These are phyloP conservation scores for Cheirogaleus medius DNA, from an alignment of 2,113 vertebrate genomes.

Conservation along the genomic window DNA sequence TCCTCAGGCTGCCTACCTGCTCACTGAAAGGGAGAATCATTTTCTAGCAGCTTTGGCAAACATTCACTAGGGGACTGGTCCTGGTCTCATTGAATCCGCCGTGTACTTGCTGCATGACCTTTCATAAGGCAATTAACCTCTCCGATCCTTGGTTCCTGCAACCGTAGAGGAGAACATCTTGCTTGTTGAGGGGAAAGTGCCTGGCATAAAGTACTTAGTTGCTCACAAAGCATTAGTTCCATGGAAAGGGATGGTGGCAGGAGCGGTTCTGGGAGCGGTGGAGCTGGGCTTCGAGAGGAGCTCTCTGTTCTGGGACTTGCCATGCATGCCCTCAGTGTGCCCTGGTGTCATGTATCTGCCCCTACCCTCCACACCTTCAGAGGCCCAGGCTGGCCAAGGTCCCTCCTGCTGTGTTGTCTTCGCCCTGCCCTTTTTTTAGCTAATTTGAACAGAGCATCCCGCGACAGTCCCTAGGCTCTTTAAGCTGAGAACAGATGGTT, in stretches of 20 bases:
- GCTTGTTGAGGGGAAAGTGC: not conserved
- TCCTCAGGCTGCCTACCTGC: not conserved
- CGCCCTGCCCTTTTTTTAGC: constrained; percentile 24
- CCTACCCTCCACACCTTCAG: not conserved
- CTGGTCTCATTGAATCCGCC: constrained; percentile 17
- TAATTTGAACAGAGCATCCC: constrained; percentile 63
- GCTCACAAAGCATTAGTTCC: not conserved
- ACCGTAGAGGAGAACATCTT: not conserved
- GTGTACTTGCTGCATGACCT: not conserved
- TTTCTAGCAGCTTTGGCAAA: constrained; percentile 30
- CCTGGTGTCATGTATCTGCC: not conserved
- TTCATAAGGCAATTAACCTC: not conserved
- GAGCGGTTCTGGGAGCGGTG: not conserved
- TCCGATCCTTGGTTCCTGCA: not conserved
- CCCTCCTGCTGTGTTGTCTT: not conserved
- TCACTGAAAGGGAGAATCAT: not conserved
- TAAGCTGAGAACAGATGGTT: constrained; percentile 64
- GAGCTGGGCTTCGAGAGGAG: not conserved
- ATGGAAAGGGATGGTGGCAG: not conserved
- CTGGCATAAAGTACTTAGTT: not conserved
- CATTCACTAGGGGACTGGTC: not conserved
- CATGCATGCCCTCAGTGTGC: not conserved
- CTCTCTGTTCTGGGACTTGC: not conserved
- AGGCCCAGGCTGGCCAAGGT: not conserved
- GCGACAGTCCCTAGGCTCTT: constrained; percentile 29